Percentiles rank a stretch among this genome's conserved stretches.
Evolutionary conservation across 2,113 vertebrate genomes (phyloP).

Genomic region (Xiphophorus maculatus): DNA sequence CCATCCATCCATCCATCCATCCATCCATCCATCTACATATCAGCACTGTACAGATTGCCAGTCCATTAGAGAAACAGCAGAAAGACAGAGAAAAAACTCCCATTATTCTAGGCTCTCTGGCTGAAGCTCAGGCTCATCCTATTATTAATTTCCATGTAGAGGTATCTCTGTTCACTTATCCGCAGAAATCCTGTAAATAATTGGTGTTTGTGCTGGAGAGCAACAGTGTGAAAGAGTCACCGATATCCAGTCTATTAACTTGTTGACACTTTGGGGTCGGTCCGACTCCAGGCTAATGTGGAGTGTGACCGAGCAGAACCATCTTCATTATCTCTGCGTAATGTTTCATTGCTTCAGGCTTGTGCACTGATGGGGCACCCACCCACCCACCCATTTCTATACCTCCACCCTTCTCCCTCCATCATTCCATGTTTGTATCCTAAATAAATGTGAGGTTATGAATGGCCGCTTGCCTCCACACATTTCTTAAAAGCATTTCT

Average conservation of each 20-base stretch:
- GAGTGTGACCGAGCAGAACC: slow-evolving; percentile 86
- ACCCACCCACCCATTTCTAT: slow-evolving; percentile 56
- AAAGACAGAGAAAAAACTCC: background rate
- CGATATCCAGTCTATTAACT: slow-evolving; percentile 84
- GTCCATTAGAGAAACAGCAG: background rate
- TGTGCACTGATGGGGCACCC: slow-evolving; percentile 51
- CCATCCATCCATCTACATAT: no score
- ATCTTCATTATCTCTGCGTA: slow-evolving; percentile 82
- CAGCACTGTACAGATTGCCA: background rate
- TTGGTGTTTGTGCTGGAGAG: slow-evolving; percentile 64
- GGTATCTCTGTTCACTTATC: slow-evolving; percentile 68
- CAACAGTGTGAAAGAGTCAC: slow-evolving; percentile 72
- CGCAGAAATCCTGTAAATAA: slow-evolving; percentile 71
- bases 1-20: no score
- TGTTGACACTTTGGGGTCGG: slow-evolving; percentile 86
- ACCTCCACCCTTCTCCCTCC: slow-evolving; percentile 42
- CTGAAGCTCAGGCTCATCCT: slow-evolving; percentile 16
- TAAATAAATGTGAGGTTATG: slow-evolving; percentile 39
- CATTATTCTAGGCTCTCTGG: slow-evolving; percentile 4
- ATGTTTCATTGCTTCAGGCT: slow-evolving; percentile 82
- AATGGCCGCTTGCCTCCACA: slow-evolving; percentile 16
- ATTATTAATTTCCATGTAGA: slow-evolving; percentile 52
- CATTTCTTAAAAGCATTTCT: slow-evolving; percentile 18
- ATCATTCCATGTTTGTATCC: slow-evolving; percentile 49
- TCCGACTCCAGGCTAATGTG: slow-evolving; percentile 82